phyloP scores from a whole-genome alignment of 2,113 vertebrate species.

The Sakesphorus luctuosus region DNA sequence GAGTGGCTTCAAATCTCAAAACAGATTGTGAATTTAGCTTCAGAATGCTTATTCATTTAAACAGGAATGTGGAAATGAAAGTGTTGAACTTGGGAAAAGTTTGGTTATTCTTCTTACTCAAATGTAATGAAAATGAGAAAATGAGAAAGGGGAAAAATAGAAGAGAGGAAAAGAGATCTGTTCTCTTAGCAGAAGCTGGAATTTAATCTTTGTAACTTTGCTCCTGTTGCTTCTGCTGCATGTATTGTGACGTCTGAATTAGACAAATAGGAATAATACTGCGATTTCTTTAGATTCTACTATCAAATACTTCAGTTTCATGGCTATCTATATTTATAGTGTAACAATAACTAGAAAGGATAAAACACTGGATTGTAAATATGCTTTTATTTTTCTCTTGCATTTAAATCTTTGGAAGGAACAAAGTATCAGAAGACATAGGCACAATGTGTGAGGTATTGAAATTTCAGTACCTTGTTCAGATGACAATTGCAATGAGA shows the following conservation, averaged over 20 bases:
- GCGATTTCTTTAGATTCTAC: background rate
- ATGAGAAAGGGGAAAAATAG: background rate
- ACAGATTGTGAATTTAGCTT: background rate
- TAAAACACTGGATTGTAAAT: background rate
- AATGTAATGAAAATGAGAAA: background rate
- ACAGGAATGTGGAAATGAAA: background rate
- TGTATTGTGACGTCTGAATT: background rate
- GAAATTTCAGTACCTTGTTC: background rate
- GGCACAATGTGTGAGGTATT: background rate
- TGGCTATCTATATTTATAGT: background rate
- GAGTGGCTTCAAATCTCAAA: background rate
- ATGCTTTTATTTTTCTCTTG: background rate
- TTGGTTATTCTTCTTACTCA: background rate
- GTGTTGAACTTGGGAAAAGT: background rate
- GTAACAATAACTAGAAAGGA: background rate
- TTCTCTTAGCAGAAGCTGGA: background rate
- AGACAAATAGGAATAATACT: background rate
- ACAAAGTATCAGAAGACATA: background rate
- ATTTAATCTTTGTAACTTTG: background rate
- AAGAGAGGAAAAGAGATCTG: background rate
- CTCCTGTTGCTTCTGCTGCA: background rate
- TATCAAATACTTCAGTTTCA: background rate
- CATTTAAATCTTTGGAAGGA: background rate
- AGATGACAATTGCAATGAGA: constrained; percentile 32
- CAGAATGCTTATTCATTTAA: background rate